Base-by-base conservation (phyloP, 2,113 vertebrate species). In the Equus quagga region DNA sequence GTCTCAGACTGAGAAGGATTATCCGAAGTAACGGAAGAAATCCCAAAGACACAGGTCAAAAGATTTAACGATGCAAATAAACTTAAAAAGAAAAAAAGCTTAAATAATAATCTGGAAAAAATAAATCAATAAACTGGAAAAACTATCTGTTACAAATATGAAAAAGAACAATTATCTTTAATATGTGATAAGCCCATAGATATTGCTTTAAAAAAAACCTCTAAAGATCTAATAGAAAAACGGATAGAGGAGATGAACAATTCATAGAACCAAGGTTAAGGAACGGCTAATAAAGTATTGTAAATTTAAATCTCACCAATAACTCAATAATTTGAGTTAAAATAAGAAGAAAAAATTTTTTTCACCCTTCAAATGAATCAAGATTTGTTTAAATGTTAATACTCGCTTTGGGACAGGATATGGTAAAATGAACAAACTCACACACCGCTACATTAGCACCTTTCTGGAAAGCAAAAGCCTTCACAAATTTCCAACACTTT, bases 351-450 rank as follows among this genome's bases (percentile, higher is more conserved):
- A 72, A 24, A 94, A 94, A 83, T 72, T 80, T 81, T 85, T 90
- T 41, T 26, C 60, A 82, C 33, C 54, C 60, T 62, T 76, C 81
- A 87, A 81, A 76, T 64, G 46, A 80, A 88, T 83, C 8, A 76
- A 93, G 70, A 78, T 94, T 93, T 58, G 31, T 87, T 90, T 94
- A 58, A 87, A 49, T 91, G 58, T 93, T 90, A 88, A 87, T 49
- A 79, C 31, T 70, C 49, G 28, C 36, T 91, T 88, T 49, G 60
- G 70, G 17, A 64, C 28, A 56, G 44, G 7, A 33, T 70, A 3
- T 26, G 28, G 19, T 64, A 70, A 91, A 83, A 70, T 83, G 51
- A 88, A 49, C 60, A 78, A 62, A 62, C 41, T 90, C 58, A 49
- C 46, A 54, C 24, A n/a, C 7, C 31, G 17, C 15, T 82, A 67